Evolutionary conservation across 2,113 vertebrate genomes (phyloP), one percentile per base, ranked within the genome.

Genomic region (Spea bombifrons): DNA sequence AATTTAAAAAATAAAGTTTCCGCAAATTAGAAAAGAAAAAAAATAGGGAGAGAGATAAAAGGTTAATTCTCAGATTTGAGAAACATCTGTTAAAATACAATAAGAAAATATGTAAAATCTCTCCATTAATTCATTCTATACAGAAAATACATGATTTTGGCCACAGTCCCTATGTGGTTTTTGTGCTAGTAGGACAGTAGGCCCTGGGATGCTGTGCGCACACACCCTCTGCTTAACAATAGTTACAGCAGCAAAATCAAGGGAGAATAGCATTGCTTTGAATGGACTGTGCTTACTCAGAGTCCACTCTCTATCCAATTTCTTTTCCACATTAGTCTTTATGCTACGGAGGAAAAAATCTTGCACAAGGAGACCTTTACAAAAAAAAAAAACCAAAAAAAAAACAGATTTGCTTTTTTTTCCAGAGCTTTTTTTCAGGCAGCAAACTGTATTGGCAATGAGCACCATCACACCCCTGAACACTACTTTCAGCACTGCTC

Each of bases 41-140:
- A 57, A 59, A 73, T n/a, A 65, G 88, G 80, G 83, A 85, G 83
- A 83, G 83, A 85, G 10, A 80, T 92, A 90, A 89, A 93, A 90
- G 93, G 92, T 93, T 84, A 84, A 83, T 83, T 83, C 89, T 81
- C 7, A 91, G 91, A 94, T 94, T 94, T 91, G 90, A 93, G 94
- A 94, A 94, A 95, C 94, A 94, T 89, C 78, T 80, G 78, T 96
- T 96, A 95, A 98, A 96, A 97, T 96, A 96, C 93, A 93, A 95
- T 97, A 98, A 90, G 95, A 97, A 98, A 98, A 98, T 97, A 98
- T 96, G 94, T 96, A 94, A 96, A 97, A 95, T 94, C 94, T 97
- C 93, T 97, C 92, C 93, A 95, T 96, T 95, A 96, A 96, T 96
- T 93, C 96, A 94, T 95, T 98, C 96, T 96, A 93, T 97, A 96